Evolutionary conservation across 2,888 invertebrate species (phyloP).

Genomic region (Eupithecia subfuscata): DNA sequence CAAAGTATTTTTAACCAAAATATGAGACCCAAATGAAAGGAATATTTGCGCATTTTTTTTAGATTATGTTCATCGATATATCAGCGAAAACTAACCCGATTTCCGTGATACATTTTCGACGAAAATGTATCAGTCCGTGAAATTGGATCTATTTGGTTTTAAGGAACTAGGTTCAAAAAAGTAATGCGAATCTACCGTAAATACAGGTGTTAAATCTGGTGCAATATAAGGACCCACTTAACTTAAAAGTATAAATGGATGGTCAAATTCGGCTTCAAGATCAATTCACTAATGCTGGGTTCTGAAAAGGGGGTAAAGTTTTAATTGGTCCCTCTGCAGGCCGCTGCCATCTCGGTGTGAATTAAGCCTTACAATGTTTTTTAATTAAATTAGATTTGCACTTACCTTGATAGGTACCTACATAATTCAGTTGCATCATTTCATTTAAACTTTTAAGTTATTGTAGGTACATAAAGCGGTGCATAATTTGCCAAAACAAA

Average conservation of each 20-base stretch:
- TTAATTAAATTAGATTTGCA: too few relatives aligned
- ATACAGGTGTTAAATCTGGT: neutral
- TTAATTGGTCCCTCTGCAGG: neutral
- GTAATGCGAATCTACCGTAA: neutral
- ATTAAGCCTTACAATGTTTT: neutral
- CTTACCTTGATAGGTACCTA: neutral
- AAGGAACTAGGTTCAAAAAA: neutral
- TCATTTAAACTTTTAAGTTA: neutral
- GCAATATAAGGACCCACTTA: neutral
- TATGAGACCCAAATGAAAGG: slow-evolving; percentile 32
- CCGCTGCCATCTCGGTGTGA: neutral
- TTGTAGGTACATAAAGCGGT: neutral
- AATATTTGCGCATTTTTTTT: slow-evolving; percentile 6
- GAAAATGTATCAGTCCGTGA: neutral
- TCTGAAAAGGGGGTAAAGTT: neutral
- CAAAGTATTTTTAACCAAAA: slow-evolving; percentile 22
- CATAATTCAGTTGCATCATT: neutral
- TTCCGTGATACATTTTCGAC: neutral
- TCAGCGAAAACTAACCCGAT: neutral
- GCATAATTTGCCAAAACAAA: neutral
- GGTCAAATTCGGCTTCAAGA: neutral
- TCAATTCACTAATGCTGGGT: neutral
- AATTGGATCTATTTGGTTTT: neutral
- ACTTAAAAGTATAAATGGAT: neutral
- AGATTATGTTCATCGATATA: neutral